Evolutionary conservation across 2,888 invertebrate species (phyloP), one percentile per base, ranked within the genome.

Genomic region (Andrena dorsata): DNA sequence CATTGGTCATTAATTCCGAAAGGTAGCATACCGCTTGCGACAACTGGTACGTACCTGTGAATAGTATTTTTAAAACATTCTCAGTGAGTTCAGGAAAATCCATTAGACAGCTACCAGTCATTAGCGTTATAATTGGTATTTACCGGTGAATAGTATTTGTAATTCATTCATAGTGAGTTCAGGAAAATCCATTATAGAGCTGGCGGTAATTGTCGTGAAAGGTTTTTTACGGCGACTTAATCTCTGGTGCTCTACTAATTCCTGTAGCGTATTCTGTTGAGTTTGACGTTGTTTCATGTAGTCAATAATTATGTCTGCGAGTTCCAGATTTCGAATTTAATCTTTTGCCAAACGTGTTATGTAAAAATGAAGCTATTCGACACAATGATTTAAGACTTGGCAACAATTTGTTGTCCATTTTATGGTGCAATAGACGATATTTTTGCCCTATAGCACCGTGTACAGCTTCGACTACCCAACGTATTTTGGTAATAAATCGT

Each of bases 401-500:
- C 10, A 35, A 35, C 10, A 35, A 35, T 35, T 35, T 35, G 35
- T 35, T 10, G 10, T 10, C 35, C 35, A 32, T 35, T 35, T 35
- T 35, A 35, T 35, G 35, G 35, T 35, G 35, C 35, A 35, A 35
- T 35, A 35, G 32, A 32, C 32, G 32, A 32, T 32, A 32, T 0
- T 32, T 32, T 32, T 32, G 32, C 32, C 32, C 32, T 2, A 32
- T 32, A 32, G 32, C 32, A 32, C 32, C 32, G 32, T 32, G 32
- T 32, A 32, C 32, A 32, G 32, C 8, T 8, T 32, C 32, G 32
- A 49, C 60, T 13, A 56, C 77, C 84, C 86, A 85, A 49, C 82
- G 76, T 76, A 78, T 66, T 81, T 88, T 89, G 5, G 86, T 89
- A 1, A 86, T 85, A 32, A 80, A 82, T 26, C 87, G 71, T 8